A percentile compares a stretch with the other conserved stretches of the same genome.
phyloP scores from a whole-genome alignment of 2,113 vertebrate species.

The Psammodynastes pulverulentus region DNA sequence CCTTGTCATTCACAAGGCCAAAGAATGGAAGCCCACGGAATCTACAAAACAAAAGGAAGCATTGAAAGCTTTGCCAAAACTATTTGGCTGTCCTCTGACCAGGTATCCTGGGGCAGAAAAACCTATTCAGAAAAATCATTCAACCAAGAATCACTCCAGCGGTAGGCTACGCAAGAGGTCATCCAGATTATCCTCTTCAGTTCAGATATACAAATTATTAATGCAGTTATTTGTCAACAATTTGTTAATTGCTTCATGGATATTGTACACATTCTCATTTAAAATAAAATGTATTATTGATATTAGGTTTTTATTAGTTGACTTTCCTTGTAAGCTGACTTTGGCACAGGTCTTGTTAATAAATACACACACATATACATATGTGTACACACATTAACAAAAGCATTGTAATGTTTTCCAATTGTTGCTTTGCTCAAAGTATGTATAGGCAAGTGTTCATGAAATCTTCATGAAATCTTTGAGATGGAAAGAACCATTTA shows the following conservation, averaged over 20 bases:
- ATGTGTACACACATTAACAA: neutral
- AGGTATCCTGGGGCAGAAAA: neutral
- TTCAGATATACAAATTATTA: neutral
- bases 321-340: neutral
- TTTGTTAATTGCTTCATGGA: neutral
- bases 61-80: neutral
- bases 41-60: neutral
- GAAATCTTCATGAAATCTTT: neutral
- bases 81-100: neutral
- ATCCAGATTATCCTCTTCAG: neutral
- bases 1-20: neutral
- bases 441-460: neutral
- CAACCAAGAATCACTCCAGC: neutral
- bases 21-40: neutral
- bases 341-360: neutral
- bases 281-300: neutral
- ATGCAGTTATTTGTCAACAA: neutral
- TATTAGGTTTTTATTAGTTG: neutral
- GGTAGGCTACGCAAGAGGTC: neutral
- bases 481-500: neutral
- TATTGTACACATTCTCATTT: neutral
- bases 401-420: neutral
- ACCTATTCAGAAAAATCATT: neutral
- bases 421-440: neutral
- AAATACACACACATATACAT: neutral